Percentiles rank a stretch among this genome's conserved stretches.
Evolutionary conservation across 2,888 invertebrate genomes (phyloP).

Genomic region (Lochmaea capreae): DNA sequence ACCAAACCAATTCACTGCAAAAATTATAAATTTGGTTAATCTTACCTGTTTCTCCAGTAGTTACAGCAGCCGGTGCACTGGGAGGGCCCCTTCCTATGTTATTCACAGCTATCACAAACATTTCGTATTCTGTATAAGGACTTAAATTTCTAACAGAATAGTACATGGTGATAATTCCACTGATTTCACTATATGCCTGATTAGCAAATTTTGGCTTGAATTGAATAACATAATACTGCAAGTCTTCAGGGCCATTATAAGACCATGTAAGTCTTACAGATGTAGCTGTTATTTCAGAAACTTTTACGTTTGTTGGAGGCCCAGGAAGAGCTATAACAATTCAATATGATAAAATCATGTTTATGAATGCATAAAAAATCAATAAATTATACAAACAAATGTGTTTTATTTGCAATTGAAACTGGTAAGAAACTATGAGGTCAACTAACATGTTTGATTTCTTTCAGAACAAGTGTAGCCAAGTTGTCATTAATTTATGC

Average conservation of each 20-base stretch:
- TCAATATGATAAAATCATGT: too few species aligned
- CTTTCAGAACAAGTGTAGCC: neutral
- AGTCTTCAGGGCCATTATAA: constrained; percentile 87
- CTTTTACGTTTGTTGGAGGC: constrained; percentile 88
- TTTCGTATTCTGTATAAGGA: constrained; percentile 96
- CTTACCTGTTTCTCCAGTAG: constrained; percentile 96
- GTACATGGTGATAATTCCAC: constrained; percentile 92
- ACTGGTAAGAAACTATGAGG: neutral
- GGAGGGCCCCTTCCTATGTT: constrained; percentile 92
- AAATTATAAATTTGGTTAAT: constrained; percentile 7
- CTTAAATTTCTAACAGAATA: constrained; percentile 90
- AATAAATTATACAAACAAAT: neutral
- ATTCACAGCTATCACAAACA: constrained; percentile 95
- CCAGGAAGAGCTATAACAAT: constrained; percentile 83
- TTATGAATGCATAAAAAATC: neutral
- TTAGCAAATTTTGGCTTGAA: constrained; percentile 96
- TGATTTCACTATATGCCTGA: constrained; percentile 92
- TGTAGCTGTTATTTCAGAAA: constrained; percentile 93
- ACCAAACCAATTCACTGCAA: neutral
- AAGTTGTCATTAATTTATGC: constrained; percentile 12
- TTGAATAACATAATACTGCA: constrained; percentile 96
- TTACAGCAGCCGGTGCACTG: constrained; percentile 88
- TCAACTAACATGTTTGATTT: neutral
- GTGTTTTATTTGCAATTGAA: constrained; percentile 2
- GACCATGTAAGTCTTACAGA: constrained; percentile 95